Percentiles rank a stretch among this genome's conserved stretches.
Conservation (phyloP, 2,113 vertebrate genomes). For the Telmatochromis sp. region DNA sequence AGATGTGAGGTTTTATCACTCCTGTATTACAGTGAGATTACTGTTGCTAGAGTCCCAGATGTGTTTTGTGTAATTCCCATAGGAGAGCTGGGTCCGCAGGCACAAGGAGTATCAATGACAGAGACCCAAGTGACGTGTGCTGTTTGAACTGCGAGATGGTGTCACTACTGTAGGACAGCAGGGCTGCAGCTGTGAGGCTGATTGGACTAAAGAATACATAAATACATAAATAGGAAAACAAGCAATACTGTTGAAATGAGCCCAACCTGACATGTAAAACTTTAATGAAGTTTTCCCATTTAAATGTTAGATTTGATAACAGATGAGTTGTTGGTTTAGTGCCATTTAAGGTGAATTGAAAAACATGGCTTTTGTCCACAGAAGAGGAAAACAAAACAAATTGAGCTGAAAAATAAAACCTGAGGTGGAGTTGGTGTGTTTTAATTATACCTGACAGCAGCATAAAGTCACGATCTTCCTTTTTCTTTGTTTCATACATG, state of each 20-base stretch:
- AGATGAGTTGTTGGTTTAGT: not conserved
- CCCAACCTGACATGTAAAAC: not conserved
- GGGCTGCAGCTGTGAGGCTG: not conserved
- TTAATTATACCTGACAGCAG: conserved; percentile 26
- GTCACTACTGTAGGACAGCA: not conserved
- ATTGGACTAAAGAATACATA: not conserved
- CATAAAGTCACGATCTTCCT: not conserved
- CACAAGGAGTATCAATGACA: not conserved
- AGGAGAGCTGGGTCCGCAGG: not conserved
- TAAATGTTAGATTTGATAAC: not conserved
- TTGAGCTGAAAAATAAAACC: not conserved
- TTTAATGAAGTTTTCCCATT: rapidly evolving
- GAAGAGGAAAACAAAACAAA: not conserved
- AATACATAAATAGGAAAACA: not conserved
- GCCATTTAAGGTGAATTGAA: not conserved
- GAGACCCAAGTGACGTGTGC: not conserved
- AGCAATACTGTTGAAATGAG: not conserved
- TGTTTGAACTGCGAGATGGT: not conserved
- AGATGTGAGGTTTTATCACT: not conserved
- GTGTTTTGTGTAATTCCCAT: not conserved
- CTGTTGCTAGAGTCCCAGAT: not conserved
- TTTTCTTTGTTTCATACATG: not conserved
- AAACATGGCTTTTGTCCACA: not conserved
- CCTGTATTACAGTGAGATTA: not conserved
- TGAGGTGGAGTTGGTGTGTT: not conserved